These are phyloP conservation scores for Sinopyrophorus schimmeli DNA, from an alignment of 2,888 invertebrate species.

Conservation along the genomic window DNA sequence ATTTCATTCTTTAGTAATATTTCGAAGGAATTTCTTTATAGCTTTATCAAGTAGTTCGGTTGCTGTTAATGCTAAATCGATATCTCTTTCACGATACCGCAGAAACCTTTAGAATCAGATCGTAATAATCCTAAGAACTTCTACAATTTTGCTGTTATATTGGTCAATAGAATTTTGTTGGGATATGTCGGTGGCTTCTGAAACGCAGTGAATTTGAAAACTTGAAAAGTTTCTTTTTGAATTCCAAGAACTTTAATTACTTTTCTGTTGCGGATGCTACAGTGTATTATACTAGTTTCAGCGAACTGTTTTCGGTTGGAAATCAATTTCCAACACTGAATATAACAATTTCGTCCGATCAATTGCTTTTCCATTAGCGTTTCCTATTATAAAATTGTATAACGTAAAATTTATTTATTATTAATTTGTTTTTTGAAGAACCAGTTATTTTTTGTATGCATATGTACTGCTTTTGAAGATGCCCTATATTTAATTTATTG, in stretches of 20 bases:
- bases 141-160: slow-evolving; percentile 18
- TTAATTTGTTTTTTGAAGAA: no score
- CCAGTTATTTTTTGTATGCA: no score
- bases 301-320: slow-evolving; percentile 1
- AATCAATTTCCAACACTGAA: not conserved
- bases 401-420: no score
- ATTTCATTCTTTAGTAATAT: slow-evolving; percentile 21
- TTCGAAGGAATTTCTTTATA: slow-evolving; percentile 24
- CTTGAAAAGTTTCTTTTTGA: slow-evolving; percentile 9
- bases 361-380: slow-evolving; percentile 10
- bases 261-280: slow-evolving; percentile 5
- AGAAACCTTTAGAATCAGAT: slow-evolving; percentile 22
- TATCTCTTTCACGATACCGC: slow-evolving; percentile 20
- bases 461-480: no score
- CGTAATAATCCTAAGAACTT: slow-evolving; percentile 24
- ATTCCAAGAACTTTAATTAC: slow-evolving; percentile 14
- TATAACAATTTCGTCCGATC: slow-evolving; percentile 1
- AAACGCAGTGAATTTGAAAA: slow-evolving; percentile 14
- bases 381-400: no score
- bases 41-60: slow-evolving; percentile 27
- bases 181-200: slow-evolving; percentile 12
- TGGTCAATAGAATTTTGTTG: slow-evolving; percentile 24
- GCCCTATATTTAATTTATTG: no score
- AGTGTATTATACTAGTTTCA: slow-evolving; percentile 7
- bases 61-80: slow-evolving; percentile 25